A percentile compares a stretch with the other conserved stretches of the same genome.
Evolutionary conservation across 1,140 invertebrate species (phyloP).

Genomic region (Cardiocondyla obscurior): DNA sequence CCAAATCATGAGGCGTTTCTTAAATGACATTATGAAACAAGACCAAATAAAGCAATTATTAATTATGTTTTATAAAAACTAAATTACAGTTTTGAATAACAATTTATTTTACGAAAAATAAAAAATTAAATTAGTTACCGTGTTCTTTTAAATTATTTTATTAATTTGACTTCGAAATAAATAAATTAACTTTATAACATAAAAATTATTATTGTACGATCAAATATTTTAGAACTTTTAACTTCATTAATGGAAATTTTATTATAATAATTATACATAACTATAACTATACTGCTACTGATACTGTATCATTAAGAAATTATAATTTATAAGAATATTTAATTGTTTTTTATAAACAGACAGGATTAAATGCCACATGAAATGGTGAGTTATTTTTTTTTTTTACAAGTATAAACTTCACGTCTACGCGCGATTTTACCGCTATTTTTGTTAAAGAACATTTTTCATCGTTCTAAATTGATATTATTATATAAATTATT

Average conservation of each 20-base stretch:
- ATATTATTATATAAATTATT: conserved; percentile 16
- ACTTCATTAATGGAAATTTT: neutral
- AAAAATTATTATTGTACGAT: neutral
- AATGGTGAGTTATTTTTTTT: conserved; percentile 59
- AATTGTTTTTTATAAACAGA: neutral
- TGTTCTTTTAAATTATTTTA: neutral
- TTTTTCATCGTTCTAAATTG: conserved; percentile 33
- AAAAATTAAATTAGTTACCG: neutral
- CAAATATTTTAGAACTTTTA: neutral
- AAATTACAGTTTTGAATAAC: conserved; percentile 26
- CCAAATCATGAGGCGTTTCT: conserved; percentile 72
- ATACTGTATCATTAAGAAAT: conserved; percentile 36
- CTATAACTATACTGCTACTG: conserved; percentile 25
- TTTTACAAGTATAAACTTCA: conserved; percentile 55
- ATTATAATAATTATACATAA: conserved; percentile 4
- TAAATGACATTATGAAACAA: neutral
- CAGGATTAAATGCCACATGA: conserved; percentile 53
- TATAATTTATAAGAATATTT: conserved; percentile 2
- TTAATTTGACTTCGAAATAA: neutral
- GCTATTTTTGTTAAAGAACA: conserved; percentile 32
- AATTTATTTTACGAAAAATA: neutral
- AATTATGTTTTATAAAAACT: neutral
- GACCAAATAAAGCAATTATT: neutral
- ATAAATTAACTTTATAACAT: neutral
- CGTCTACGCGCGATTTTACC: conserved; percentile 53